Percentiles rank a stretch among this genome's conserved stretches.
phyloP scores from a whole-genome alignment of 2,797 vertebrate species.

The Chelmon rostratus region DNA sequence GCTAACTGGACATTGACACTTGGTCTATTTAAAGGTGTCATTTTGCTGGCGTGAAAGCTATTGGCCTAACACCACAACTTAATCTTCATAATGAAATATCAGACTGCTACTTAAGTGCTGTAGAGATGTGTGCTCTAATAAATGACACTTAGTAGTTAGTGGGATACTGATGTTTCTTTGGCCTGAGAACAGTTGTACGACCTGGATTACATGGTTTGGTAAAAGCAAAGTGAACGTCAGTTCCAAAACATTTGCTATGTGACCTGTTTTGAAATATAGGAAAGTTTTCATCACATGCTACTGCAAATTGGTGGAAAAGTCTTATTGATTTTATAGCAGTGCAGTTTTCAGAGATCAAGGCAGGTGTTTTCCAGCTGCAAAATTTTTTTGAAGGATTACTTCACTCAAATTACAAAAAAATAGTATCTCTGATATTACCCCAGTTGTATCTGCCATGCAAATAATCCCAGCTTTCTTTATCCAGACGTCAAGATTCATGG shows the following conservation, averaged over 20 bases:
- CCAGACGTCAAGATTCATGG: too few species aligned
- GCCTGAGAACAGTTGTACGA: neutral
- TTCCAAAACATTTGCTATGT: neutral
- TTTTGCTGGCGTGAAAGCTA: slow-evolving; percentile 5
- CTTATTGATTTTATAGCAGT: neutral
- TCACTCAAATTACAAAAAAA: too few species aligned
- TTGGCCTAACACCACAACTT: slow-evolving; percentile 8
- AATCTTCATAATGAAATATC: neutral
- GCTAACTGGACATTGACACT: slow-evolving; percentile 24
- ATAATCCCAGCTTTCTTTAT: too few species aligned
- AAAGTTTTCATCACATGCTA: neutral
- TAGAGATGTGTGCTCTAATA: neutral
- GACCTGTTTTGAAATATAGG: neutral
- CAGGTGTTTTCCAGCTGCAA: too few species aligned
- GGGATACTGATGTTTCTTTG: neutral
- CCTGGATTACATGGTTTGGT: neutral
- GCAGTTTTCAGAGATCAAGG: neutral
- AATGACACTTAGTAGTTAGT: neutral
- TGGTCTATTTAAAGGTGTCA: slow-evolving; percentile 34
- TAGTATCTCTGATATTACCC: too few species aligned
- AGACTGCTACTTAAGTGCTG: neutral
- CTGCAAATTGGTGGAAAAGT: neutral
- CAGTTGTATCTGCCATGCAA: too few species aligned
- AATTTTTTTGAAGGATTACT: too few species aligned
- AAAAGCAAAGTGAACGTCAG: neutral